Percentiles rank a stretch among this genome's conserved stretches.
Evolutionary conservation across 2,797 vertebrate species (phyloP).

Genomic region (Silurus lanzhouensis): DNA sequence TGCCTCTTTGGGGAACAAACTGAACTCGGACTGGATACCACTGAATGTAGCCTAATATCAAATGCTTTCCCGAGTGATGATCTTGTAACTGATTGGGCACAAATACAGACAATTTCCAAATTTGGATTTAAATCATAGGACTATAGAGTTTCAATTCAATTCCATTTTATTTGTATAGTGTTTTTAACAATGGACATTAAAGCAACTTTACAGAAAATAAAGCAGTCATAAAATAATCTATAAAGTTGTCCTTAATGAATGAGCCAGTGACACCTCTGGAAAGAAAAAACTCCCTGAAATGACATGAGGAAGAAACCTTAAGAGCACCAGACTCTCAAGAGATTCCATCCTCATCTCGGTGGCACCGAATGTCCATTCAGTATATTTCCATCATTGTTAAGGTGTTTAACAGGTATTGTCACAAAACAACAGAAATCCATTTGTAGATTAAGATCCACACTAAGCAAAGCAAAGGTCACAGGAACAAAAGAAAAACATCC

Average conservation of each 20-base stretch:
- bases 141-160: background rate
- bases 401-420: background rate
- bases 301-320: too few species aligned
- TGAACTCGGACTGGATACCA: background rate
- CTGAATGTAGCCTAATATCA: background rate
- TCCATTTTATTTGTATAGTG: too few species aligned
- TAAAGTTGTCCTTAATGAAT: too few species aligned
- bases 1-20: background rate
- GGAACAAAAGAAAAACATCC: background rate
- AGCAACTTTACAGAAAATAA: too few species aligned
- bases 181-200: too few species aligned
- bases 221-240: too few species aligned
- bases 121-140: background rate
- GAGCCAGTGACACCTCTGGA: too few species aligned
- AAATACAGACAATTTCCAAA: background rate
- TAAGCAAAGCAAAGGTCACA: background rate
- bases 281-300: too few species aligned
- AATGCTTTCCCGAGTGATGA: background rate
- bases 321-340: too few species aligned
- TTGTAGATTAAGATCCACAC: background rate
- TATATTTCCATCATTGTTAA: too few species aligned
- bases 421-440: background rate
- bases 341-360: too few species aligned
- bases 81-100: background rate
- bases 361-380: too few species aligned